Base-by-base conservation (phyloP, 2,113 vertebrate species). In the Platichthys flesus region DNA sequence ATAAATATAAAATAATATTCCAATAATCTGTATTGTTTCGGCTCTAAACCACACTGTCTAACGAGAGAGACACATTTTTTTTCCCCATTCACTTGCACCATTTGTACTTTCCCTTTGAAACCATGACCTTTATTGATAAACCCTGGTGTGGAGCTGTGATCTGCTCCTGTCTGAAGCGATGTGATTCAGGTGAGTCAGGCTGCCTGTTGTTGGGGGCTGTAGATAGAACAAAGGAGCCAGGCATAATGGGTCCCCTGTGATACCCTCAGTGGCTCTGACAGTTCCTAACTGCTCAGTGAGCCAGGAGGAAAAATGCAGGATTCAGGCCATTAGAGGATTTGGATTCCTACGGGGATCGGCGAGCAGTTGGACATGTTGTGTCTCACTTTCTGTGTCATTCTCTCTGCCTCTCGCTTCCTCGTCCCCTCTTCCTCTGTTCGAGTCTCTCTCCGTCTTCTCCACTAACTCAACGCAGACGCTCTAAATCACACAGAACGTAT, bases 311-410 rank as follows among this genome's bases (percentile, higher is more conserved):
- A 84, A 88, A 66, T 23, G 55, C 37, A 42, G 20, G 66, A 60
- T 67, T 75, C 55, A 59, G 58, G 74, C 80, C 85, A 58, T 90
- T 59, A 79, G 85, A 75, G 89, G 64, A 88, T 88, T 89, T 69
- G 37, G 61, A 87, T 67, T 84, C 86, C 86, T 72, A 28, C 42
- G 83, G 31, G 90, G 86, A 81, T 63, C 68, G 1, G 23, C 21
- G 68, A 84, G 76, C 65, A 68, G 65, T 84, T 72, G 79, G 65
- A 71, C 63, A 24, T 57, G 42, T 2, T 58, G 24, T 12, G 20
- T 71, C 28, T 76, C 51, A 23, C 57, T 69, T 24, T n/a, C n/a
- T n/a, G n/a, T 20, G 61, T 77, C 68, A 55, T 61, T 58, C 37
- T n/a, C 28, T 51, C 49, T 47, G 20, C 52, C 40, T 58, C 49